Percentiles rank a stretch among this genome's conserved stretches.
These are phyloP conservation scores for Mesochorus sp. DNA, from an alignment of 2,888 invertebrate genomes.

Conservation along the genomic window DNA sequence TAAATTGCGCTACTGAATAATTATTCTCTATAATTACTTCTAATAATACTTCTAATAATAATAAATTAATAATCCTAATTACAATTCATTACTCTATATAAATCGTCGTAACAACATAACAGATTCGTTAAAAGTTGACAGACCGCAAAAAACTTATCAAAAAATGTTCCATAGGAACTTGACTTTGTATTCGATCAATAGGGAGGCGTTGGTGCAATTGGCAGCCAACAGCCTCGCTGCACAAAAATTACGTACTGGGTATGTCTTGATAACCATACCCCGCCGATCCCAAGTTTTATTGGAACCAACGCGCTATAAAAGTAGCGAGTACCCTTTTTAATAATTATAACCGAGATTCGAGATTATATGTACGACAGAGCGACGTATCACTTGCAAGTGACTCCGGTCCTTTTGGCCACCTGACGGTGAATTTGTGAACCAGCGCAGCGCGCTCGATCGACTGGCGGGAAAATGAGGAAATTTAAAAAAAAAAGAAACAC, in stretches of 20 bases:
- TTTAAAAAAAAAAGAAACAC: neutral
- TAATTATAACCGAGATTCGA: neutral
- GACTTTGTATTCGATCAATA: neutral
- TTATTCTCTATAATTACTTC: too few relatives aligned
- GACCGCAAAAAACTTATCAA: too few relatives aligned
- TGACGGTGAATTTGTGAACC: slow-evolving; percentile 16
- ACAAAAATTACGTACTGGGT: slow-evolving; percentile 92
- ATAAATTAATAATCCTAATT: too few relatives aligned
- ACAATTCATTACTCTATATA: too few relatives aligned
- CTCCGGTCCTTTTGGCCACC: slow-evolving; percentile 27
- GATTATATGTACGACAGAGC: slow-evolving; percentile 13
- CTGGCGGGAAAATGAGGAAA: neutral
- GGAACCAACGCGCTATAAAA: slow-evolving; percentile 86
- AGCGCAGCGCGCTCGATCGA: neutral
- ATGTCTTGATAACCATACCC: slow-evolving; percentile 95
- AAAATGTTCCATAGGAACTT: too few relatives aligned
- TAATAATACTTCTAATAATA: too few relatives aligned
- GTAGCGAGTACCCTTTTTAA: slow-evolving; percentile 84
- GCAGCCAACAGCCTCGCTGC: slow-evolving; percentile 88
- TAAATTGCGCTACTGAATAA: too few relatives aligned
- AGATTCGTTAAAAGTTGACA: too few relatives aligned
- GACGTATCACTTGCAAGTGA: slow-evolving; percentile 2
- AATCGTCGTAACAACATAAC: too few relatives aligned
- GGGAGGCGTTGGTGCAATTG: slow-evolving; percentile 87
- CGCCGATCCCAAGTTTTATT: slow-evolving; percentile 83